phyloP scores from a whole-genome alignment of 2,113 vertebrate genomes.

The Trichechus manatus region DNA sequence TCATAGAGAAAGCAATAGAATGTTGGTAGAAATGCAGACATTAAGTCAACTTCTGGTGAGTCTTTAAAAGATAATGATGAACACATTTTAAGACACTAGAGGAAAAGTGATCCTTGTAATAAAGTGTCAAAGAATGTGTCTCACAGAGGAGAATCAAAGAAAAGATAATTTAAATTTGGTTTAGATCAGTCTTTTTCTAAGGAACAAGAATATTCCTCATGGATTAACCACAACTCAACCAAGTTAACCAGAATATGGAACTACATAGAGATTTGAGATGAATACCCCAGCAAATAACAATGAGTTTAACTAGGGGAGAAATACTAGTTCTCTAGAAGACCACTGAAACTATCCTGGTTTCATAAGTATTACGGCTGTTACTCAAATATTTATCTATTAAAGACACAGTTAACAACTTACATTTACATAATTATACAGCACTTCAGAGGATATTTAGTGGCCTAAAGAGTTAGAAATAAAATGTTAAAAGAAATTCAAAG shows the following conservation, averaged over 20 bases:
- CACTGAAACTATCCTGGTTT: neutral
- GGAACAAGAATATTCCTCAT: neutral
- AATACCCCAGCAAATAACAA: neutral
- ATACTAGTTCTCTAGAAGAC: neutral
- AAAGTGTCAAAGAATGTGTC: neutral
- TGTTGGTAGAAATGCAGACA: no score
- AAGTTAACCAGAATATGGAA: neutral
- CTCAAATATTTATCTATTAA: neutral
- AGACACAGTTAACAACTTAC: neutral
- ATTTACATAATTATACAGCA: neutral
- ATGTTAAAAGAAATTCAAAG: neutral
- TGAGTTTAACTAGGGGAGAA: neutral
- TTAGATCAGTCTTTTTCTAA: constrained; percentile 15
- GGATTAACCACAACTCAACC: neutral
- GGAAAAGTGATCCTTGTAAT: no score
- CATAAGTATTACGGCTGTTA: neutral
- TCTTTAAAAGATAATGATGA: no score
- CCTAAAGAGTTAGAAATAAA: neutral
- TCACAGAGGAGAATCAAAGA: neutral
- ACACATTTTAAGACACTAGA: no score
- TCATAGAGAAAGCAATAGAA: no score
- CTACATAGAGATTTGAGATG: neutral
- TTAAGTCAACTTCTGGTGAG: no score
- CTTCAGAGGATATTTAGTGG: neutral
- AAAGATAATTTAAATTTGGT: neutral